A percentile compares a stretch with the other conserved stretches of the same genome.
These are phyloP conservation scores for Cyprinodon variegatus DNA, from an alignment of 2,113 vertebrate species.

Conservation along the genomic window DNA sequence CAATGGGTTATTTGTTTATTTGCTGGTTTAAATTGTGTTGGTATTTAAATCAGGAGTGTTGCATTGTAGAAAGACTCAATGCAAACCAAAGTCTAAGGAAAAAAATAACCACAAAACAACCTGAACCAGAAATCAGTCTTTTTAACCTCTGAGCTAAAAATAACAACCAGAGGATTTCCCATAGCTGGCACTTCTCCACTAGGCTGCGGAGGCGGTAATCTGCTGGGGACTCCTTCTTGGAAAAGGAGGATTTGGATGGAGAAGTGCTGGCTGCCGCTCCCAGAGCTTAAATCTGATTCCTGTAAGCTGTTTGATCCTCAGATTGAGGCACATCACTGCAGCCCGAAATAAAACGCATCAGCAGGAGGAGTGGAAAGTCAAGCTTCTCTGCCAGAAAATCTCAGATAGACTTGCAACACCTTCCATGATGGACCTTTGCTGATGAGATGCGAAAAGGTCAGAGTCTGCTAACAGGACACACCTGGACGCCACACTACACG, in stretches of 20 bases:
- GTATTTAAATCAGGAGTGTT: too few species aligned
- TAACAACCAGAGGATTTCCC: background rate
- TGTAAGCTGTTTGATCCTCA: conserved; percentile 41
- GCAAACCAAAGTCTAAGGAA: background rate
- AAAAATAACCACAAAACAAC: background rate
- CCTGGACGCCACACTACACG: background rate
- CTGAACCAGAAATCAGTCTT: background rate
- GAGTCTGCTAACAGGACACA: background rate
- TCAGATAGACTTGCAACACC: background rate
- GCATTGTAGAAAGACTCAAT: too few species aligned
- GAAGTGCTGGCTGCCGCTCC: background rate
- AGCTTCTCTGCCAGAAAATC: background rate
- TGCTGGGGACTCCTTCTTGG: conserved; percentile 3
- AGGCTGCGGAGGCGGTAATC: background rate
- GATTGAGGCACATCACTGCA: conserved; percentile 6
- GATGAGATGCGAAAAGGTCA: background rate
- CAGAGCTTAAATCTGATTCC: conserved; percentile 6
- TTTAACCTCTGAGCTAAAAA: background rate
- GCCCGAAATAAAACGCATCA: conserved; percentile 17
- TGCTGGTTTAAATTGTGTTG: too few species aligned
- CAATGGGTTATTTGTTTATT: too few species aligned
- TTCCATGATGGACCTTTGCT: background rate
- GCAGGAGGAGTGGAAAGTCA: background rate
- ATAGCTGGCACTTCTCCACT: conserved; percentile 9
- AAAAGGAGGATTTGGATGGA: background rate